Base-by-base conservation (phyloP, 2,797 vertebrate genomes). In the Aotus griseimembra region DNA sequence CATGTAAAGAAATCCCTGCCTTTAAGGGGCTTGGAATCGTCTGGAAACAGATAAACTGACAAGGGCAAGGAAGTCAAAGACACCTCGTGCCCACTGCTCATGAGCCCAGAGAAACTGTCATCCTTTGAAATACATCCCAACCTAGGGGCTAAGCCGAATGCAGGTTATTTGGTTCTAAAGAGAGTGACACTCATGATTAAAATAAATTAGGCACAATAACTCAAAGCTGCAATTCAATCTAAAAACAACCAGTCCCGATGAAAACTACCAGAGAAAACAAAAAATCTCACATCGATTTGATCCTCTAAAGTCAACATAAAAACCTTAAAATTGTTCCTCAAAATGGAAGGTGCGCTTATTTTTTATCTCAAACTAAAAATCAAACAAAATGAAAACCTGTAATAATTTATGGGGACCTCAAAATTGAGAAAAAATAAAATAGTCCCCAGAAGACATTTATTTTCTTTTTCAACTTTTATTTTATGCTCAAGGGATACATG, bases 261-360 rank as follows among this genome's bases (percentile, higher is more conserved):
- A n/a, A 94, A 97, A 95, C 77, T 72, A 14, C 17, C 52, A 44
- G 75, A 96, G 64, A 88, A 97, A 97, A 96, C 46, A 96, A 96
- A 88, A 80, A 92, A 85, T 5, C n/a, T 14, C 55, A 61, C 17
- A 82, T 46, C 4, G 82, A 83, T 76, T 58, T 86, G 30, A 73
- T 5, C 20, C 26, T 83, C n/a, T 67, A 57, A 93, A 92, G 46
- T 83, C 36, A 95, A 92, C 44, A 95, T 52, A 90, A 95, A 67
- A 95, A 79, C 15, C 58, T 93, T 88, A 83, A 90, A 94, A 87
- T 52, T 77, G 5, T 28, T 90, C 22, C 41, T 93, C 12, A 33
- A 57, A 93, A 87, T 80, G 15, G 77, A 95, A 97, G 24, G 33
- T 52, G 2, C 26, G 11, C 1, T 77, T 95, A 88, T 91, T 92